Percentiles rank a stretch among this genome's conserved stretches.
These are phyloP conservation scores for Beris chalybata DNA, from an alignment of 2,888 invertebrate species.

Conservation along the genomic window DNA sequence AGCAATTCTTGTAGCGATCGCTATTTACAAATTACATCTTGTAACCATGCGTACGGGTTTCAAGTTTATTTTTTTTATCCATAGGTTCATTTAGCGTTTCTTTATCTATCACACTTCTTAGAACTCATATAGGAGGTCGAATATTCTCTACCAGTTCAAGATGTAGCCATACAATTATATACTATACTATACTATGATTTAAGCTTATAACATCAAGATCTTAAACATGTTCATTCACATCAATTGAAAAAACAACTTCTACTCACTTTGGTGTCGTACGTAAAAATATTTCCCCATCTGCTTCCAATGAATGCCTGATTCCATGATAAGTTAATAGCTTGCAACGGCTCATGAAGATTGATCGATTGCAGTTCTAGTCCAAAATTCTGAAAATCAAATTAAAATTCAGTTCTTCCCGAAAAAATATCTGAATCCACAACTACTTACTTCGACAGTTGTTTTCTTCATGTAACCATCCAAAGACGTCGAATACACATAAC, in stretches of 20 bases:
- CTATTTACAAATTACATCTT: too few relatives aligned
- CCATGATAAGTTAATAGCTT: slow-evolving; percentile 76
- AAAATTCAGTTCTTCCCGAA: neutral
- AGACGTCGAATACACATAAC: slow-evolving; percentile 50
- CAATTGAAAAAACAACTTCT: neutral
- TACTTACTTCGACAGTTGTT: slow-evolving; percentile 50
- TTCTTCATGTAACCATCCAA: slow-evolving; percentile 53
- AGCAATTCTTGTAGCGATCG: too few relatives aligned
- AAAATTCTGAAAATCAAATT: slow-evolving; percentile 46
- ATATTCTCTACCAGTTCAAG: too few relatives aligned
- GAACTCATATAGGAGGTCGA: too few relatives aligned
- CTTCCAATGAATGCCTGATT: slow-evolving; percentile 73
- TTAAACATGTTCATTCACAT: too few relatives aligned
- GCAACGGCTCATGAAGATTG: slow-evolving; percentile 61
- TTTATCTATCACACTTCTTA: too few relatives aligned
- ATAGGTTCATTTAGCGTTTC: too few relatives aligned
- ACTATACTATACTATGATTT: too few relatives aligned
- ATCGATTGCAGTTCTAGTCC: slow-evolving; percentile 48
- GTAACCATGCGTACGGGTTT: too few relatives aligned
- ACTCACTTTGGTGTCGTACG: slow-evolving; percentile 68
- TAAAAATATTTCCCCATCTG: slow-evolving; percentile 69
- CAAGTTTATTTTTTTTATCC: too few relatives aligned
- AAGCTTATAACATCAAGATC: too few relatives aligned
- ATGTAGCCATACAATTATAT: too few relatives aligned
- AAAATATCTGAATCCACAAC: neutral